Base-by-base conservation (phyloP, 2,797 vertebrate species). In the Chiloscyllium punctatum region DNA sequence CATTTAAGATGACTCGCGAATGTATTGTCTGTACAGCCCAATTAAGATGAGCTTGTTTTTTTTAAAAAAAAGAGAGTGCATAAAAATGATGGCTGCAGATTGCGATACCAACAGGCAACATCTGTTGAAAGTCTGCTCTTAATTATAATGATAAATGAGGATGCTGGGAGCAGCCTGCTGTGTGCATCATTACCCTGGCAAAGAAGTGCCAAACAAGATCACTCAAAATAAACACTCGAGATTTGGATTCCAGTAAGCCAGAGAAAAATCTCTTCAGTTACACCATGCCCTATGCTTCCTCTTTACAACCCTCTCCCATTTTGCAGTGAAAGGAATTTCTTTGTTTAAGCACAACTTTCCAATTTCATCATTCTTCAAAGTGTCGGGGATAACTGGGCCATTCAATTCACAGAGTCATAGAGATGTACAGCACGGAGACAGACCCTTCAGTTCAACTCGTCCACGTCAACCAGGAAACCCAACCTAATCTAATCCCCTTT, bases 111-210 rank as follows among this genome's bases (percentile, higher is more conserved):
- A 77, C 71, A 77, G 71, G 94, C 37, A 77, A 77, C 94, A 95
- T 95, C 94, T 95, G 71, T 51, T 95, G 68, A 95, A 95, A 95
- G 71, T 95, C 94, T 16, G 30, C 48, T 95, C 71, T 95, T 95
- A 95, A 95, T 95, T 95, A 95, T 53, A 53, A 66, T 66, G 88
- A 91, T 91, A 66, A 95, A 74, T 77, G 94, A 95, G 37, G 25
- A 74, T 57, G 94, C 94, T 30, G 71, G 94, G 69, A 95, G 90
- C 90, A 92, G 13, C 94, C n/a, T n/a, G 48, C 94, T 77, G 94
- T 95, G 94, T 95, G 94, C 71, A 95, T 95, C 94, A 95, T 74
- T 95, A 95, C 71, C 48, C 42, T 53, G 68, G 48, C 94, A 95
- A 95, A 95, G 21, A 74, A 95, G 69, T 95, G 71, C 48, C 94